phyloP scores from a whole-genome alignment of 2,888 invertebrate genomes.

The Trachelus stipa region DNA sequence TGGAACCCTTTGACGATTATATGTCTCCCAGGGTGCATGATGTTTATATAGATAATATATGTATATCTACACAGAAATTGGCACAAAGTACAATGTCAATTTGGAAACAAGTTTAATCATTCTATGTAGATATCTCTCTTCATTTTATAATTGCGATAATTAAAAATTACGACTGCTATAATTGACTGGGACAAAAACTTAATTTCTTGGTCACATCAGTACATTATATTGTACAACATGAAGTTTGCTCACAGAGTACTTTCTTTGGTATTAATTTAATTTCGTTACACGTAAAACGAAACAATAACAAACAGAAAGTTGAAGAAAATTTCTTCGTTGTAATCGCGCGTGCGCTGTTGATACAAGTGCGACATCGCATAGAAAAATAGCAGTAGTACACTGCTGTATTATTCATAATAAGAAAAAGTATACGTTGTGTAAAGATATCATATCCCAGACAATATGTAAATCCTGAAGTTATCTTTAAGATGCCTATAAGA shows the following conservation, averaged over 20 bases:
- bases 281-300: not conserved
- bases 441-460: not conserved
- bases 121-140: not conserved
- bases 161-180: not conserved
- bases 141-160: not conserved
- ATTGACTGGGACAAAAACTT: not conserved
- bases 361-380: not conserved
- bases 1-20: not conserved
- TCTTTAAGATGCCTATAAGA: not conserved
- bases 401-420: not conserved
- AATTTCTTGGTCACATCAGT: not conserved
- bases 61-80: no score
- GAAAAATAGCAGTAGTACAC: not conserved
- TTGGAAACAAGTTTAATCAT: not conserved
- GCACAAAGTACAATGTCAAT: not conserved
- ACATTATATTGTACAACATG: not conserved
- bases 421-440: not conserved
- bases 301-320: not conserved
- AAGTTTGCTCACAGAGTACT: not conserved
- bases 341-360: not conserved
- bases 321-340: not conserved
- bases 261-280: not conserved
- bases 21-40: not conserved
- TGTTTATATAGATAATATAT: not conserved
- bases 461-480: not conserved